Evolutionary conservation across 2,888 invertebrate genomes (phyloP), one percentile per base, ranked within the genome.

Genomic region (Carabus problematicus): DNA sequence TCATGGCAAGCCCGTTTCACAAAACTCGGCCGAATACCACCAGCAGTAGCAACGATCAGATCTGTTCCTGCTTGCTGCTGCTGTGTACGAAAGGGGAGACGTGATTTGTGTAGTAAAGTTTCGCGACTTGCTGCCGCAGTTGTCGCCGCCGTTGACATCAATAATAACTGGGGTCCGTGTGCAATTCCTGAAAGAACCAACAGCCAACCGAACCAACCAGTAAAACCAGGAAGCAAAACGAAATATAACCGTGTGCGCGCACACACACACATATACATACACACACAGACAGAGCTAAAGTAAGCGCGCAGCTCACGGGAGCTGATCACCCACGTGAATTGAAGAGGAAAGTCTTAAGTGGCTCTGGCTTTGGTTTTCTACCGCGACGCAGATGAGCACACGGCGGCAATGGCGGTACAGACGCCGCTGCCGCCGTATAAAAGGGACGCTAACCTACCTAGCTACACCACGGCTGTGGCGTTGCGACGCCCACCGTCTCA

Each of bases 301-400:
- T 3, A 6, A 29, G 11, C 63, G 16, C 18, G 39, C 47, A 14
- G 19, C 7, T n/a, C 14, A 14, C 9, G 14, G 11, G 3, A n/a
- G 4, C 12, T 75, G 76, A 75, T 74, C 77, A 77, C 73, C 76
- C 73, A 75, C 74, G 78, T 75, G 78, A 75, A 78, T 74, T 75
- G 73, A 75, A 70, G 73, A 74, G 77, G 76, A 78, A 78, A 77
- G 75, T 74, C 77, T 76, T 76, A 78, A 78, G 78, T 78, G 77
- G 77, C 77, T 77, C 75, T 72, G 75, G 76, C 75, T 77, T 77
- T 76, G 77, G 76, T 78, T 77, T 78, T 77, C 72, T 75, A 75
- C 75, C 29, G 29, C 29, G 74, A 72, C 73, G 72, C 75, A 76
- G 72, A 76, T 76, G 76, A 76, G 76, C 75, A 75, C 75, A 75